A percentile compares a stretch with the other conserved stretches of the same genome.
phyloP scores from a whole-genome alignment of 92 coral and sea anemone genomes.

The Porites evermanni region DNA sequence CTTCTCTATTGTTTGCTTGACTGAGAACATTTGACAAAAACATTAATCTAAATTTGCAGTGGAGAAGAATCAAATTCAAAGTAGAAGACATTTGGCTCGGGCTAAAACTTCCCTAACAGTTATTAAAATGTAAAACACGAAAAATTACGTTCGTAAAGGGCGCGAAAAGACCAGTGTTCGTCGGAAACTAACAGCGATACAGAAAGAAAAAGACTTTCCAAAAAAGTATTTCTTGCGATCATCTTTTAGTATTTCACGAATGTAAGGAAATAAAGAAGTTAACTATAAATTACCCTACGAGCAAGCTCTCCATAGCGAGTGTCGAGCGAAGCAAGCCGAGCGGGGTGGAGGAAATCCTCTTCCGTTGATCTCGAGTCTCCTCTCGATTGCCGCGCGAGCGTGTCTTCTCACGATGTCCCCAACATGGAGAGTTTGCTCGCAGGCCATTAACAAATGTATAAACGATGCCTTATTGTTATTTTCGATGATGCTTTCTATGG shows the following conservation, averaged over 20 bases:
- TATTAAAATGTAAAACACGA: neutral
- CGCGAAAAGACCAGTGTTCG: neutral
- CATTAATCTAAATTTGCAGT: neutral
- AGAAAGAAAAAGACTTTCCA: neutral
- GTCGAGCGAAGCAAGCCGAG: too few species aligned
- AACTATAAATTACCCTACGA: too few species aligned
- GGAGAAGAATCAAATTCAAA: neutral
- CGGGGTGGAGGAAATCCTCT: too few species aligned
- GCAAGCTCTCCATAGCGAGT: too few species aligned
- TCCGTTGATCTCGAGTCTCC: too few species aligned
- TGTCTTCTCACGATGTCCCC: too few species aligned
- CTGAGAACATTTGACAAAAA: neutral
- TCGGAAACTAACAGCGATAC: neutral
- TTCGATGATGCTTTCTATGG: conserved; percentile 85
- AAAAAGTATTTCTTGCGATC: neutral
- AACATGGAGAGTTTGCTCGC: too few species aligned
- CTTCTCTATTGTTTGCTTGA: neutral
- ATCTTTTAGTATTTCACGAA: neutral
- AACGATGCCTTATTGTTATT: conserved; percentile 45
- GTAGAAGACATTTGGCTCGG: neutral
- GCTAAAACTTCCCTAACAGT: neutral
- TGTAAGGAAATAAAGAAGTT: neutral
- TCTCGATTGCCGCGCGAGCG: too few species aligned
- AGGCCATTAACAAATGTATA: neutral
- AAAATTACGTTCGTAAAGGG: neutral